These are phyloP conservation scores for Aphelocoma californica DNA, from an alignment of 2,797 vertebrate species.

Conservation along the genomic window DNA sequence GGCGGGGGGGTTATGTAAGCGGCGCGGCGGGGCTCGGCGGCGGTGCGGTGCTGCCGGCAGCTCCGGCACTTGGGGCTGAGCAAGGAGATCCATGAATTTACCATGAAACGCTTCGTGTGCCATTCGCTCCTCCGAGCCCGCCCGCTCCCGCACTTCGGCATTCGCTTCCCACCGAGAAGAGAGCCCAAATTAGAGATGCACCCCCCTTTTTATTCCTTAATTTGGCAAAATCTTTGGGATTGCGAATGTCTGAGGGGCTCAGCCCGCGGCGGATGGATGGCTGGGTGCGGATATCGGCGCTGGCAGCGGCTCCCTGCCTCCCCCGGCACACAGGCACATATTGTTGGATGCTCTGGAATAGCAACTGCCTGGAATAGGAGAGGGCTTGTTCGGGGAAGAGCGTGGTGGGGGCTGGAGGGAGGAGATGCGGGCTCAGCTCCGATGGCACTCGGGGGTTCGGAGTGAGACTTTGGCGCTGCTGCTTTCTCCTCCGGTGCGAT, in stretches of 20 bases:
- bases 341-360: neutral
- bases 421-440: neutral
- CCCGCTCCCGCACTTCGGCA: neutral
- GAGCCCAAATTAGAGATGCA: neutral
- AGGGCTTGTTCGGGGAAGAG: neutral
- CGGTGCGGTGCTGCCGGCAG: neutral
- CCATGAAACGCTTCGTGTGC: neutral
- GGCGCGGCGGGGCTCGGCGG: neutral
- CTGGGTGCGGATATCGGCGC: neutral
- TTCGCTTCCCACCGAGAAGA: neutral
- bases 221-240: neutral
- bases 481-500: neutral
- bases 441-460: neutral
- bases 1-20: neutral
- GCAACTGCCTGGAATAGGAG: neutral
- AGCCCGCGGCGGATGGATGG: neutral
- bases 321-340: neutral
- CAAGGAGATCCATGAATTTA: neutral
- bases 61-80: neutral
- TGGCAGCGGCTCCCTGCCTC: neutral
- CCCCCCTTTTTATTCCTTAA: fast-evolving
- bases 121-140: neutral
- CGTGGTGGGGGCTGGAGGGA: neutral
- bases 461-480: neutral
- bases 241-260: neutral